phyloP scores from a whole-genome alignment of 2,888 invertebrate genomes.

The Scelioninae gen. 2 region DNA sequence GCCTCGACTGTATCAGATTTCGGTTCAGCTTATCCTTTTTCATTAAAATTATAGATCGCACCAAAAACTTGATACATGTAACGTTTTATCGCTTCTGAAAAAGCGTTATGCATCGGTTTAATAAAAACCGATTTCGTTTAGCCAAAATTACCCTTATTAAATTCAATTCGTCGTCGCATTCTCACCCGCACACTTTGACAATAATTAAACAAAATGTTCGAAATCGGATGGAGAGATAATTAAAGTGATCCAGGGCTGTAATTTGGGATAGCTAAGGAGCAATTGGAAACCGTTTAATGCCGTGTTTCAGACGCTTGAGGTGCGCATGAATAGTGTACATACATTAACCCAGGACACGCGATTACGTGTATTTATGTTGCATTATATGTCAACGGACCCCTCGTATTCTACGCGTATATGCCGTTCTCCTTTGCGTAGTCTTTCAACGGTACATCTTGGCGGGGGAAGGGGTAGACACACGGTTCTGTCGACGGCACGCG shows the following conservation, averaged over 20 bases:
- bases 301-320: not conserved
- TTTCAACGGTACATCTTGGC: slow-evolving; percentile 44
- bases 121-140: slow-evolving; percentile 14
- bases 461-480: slow-evolving; percentile 50
- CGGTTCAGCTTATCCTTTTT: slow-evolving; percentile 9
- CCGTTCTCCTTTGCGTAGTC: slow-evolving; percentile 46
- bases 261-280: too few relatives aligned
- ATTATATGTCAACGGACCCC: slow-evolving; percentile 56
- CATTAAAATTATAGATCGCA: slow-evolving; percentile 6
- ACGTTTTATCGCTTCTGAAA: slow-evolving; percentile 31
- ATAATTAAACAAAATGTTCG: not conserved
- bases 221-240: too few relatives aligned
- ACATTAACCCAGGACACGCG: slow-evolving; percentile 21
- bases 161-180: slow-evolving; percentile 11
- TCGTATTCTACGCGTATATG: slow-evolving; percentile 47
- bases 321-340: too few relatives aligned
- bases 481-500: slow-evolving; percentile 43
- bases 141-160: slow-evolving; percentile 16
- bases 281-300: not conserved
- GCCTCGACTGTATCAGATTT: slow-evolving; percentile 15
- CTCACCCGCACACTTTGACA: slow-evolving; percentile 7
- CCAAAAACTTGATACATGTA: slow-evolving; percentile 23
- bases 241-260: too few relatives aligned
- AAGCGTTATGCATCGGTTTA: slow-evolving; percentile 32
- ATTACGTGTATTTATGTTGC: slow-evolving; percentile 44